These are phyloP conservation scores for Drosophila carrolli DNA, from an alignment of 1,140 invertebrate genomes.

Conservation along the genomic window DNA sequence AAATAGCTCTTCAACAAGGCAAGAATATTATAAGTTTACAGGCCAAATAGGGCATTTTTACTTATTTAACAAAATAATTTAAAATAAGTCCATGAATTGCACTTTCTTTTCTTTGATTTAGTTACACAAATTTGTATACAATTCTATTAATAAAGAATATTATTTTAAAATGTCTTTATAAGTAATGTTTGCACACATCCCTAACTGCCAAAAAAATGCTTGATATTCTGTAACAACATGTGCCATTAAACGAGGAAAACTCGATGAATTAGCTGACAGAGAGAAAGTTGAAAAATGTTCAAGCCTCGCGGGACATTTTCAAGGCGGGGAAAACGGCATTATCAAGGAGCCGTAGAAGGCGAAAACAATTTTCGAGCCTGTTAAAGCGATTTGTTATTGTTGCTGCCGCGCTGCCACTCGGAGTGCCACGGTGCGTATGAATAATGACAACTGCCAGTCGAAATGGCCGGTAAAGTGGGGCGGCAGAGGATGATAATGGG, in stretches of 20 bases:
- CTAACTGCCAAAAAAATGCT: not conserved
- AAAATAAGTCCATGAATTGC: too few relatives aligned
- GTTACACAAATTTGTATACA: too few relatives aligned
- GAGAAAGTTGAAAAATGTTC: conserved; percentile 49
- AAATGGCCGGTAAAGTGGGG: conserved; percentile 51
- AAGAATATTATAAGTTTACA: too few relatives aligned
- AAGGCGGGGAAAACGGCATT: conserved; percentile 1
- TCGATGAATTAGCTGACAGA: conserved; percentile 11
- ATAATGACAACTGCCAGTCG: conserved; percentile 70
- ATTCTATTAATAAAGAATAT: too few relatives aligned
- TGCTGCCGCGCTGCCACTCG: conserved; percentile 18
- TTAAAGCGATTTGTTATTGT: conserved; percentile 71
- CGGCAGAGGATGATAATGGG: conserved; percentile 11
- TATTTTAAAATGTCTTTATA: too few relatives aligned
- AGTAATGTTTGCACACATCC: too few relatives aligned
- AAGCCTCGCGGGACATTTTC: conserved; percentile 17
- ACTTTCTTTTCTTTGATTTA: too few relatives aligned
- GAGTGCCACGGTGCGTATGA: conserved; percentile 71
- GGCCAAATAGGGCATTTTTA: too few relatives aligned
- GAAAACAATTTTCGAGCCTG: conserved; percentile 64
- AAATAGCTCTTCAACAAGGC: too few relatives aligned
- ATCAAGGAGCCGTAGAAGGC: conserved; percentile 18
- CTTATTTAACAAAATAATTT: too few relatives aligned
- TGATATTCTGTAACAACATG: not conserved
- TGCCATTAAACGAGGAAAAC: conserved; percentile 7